Percentiles rank a stretch among this genome's conserved stretches.
phyloP scores from a whole-genome alignment of 2,113 vertebrate species.

The Spilogale gracilis region DNA sequence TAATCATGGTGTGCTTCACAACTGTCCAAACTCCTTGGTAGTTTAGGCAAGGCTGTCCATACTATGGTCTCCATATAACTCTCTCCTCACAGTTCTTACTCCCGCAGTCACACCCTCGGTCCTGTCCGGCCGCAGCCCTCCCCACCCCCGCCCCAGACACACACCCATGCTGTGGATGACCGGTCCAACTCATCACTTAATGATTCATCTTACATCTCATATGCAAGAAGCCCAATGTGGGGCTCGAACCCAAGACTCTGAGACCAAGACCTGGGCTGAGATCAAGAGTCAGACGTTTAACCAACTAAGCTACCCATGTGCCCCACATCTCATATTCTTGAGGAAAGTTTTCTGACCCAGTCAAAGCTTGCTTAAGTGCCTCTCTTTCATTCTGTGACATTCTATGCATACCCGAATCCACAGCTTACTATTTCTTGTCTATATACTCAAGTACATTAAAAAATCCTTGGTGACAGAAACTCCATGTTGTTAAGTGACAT shows the following conservation, averaged over 20 bases:
- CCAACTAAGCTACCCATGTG: not conserved
- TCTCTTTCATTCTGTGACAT: not conserved
- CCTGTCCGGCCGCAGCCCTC: not conserved
- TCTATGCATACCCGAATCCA: not conserved
- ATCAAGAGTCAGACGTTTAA: not conserved
- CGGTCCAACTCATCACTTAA: not conserved
- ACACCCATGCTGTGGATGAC: not conserved
- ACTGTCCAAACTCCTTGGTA: not conserved
- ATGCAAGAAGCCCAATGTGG: not conserved
- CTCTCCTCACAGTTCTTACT: not conserved
- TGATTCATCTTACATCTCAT: not conserved
- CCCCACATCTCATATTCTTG: not conserved
- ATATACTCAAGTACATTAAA: not conserved
- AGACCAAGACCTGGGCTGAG: not conserved
- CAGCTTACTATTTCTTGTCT: not conserved
- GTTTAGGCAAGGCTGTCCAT: not conserved
- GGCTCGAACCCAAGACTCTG: not conserved
- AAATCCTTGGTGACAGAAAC: not conserved
- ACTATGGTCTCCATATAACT: not conserved
- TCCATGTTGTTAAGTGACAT: not conserved
- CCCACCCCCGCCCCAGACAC: not conserved
- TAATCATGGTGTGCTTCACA: not conserved
- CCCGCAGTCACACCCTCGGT: accelerated
- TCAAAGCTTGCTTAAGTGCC: not conserved
- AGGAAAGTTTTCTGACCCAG: not conserved